phyloP scores from a whole-genome alignment of 1,140 invertebrate species.

The Trinorchestia longiramus region DNA sequence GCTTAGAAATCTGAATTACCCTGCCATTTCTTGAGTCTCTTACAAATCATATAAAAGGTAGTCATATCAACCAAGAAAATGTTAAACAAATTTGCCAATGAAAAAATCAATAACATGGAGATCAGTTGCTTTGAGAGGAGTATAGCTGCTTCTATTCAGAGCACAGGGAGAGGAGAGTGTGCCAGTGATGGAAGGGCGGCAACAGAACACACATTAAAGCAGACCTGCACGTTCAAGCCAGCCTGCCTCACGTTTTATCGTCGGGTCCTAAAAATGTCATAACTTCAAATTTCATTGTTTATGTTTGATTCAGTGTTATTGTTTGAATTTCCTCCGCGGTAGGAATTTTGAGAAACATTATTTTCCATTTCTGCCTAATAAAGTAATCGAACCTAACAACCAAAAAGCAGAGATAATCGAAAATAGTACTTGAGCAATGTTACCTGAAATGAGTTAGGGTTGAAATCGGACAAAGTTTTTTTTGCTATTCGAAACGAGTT shows the following conservation, averaged over 20 bases:
- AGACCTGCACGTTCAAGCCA: background rate
- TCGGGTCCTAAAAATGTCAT: background rate
- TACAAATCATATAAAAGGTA: background rate
- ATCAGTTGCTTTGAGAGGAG: background rate
- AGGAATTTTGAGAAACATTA: background rate
- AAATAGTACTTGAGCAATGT: background rate
- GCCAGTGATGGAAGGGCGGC: background rate
- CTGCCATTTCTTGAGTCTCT: background rate
- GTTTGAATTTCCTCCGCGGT: background rate
- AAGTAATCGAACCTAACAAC: background rate
- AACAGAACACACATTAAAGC: background rate
- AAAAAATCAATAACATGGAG: background rate
- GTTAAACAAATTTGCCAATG: background rate
- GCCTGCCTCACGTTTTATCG: background rate
- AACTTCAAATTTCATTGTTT: background rate
- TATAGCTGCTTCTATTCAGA: background rate
- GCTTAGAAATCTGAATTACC: too few relatives aligned
- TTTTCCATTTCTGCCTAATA: background rate
- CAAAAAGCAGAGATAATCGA: background rate
- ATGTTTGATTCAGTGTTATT: background rate
- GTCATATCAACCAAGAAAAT: background rate
- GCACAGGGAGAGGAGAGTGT: background rate
- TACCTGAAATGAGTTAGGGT: background rate
- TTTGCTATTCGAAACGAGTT: background rate
- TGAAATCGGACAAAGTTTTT: background rate